Evolutionary conservation across 1,140 invertebrate species (phyloP).

Genomic region (Leptinotarsa defecta): DNA sequence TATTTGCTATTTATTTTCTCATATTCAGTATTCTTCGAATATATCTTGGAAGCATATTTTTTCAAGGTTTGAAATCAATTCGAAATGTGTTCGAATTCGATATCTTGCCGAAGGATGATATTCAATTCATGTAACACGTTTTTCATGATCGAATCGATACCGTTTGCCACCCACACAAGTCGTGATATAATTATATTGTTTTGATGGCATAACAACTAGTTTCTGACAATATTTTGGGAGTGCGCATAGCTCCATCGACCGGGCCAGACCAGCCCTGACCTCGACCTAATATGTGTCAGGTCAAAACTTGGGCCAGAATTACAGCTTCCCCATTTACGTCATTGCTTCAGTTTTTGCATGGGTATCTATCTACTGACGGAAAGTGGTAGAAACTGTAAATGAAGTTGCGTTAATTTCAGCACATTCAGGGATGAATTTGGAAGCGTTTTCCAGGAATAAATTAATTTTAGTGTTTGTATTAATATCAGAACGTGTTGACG

Average conservation of each 20-base stretch:
- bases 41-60: too few relatives aligned
- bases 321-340: background rate
- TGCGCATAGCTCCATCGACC: constrained; percentile 43
- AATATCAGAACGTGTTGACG: too few relatives aligned
- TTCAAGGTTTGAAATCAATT: too few relatives aligned
- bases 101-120: too few relatives aligned
- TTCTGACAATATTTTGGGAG: constrained; percentile 8
- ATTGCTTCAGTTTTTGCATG: background rate
- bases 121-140: too few relatives aligned
- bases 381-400: background rate
- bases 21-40: too few relatives aligned
- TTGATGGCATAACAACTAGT: background rate
- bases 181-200: background rate
- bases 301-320: constrained; percentile 32
- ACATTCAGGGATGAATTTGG: too few relatives aligned
- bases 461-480: background rate
- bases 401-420: background rate
- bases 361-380: background rate
- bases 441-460: background rate
- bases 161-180: background rate
- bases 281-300: constrained; percentile 41
- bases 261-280: constrained; percentile 46
- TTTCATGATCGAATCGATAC: too few relatives aligned
- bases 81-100: too few relatives aligned
- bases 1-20: too few relatives aligned